These are phyloP conservation scores for Pandemis heparana DNA, from an alignment of 2,888 invertebrate genomes.

Conservation along the genomic window DNA sequence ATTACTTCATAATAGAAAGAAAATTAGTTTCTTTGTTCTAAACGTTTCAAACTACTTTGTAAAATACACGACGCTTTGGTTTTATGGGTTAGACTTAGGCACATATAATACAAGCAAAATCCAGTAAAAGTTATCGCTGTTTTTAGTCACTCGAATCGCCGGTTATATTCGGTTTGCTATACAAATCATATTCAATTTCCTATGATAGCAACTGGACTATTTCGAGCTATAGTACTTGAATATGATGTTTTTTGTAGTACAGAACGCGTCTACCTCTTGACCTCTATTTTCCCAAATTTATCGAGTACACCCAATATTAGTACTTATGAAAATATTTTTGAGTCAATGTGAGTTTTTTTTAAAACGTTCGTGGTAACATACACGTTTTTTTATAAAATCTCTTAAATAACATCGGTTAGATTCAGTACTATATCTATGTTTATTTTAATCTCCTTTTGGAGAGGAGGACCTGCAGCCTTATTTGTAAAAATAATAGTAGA, in stretches of 20 bases:
- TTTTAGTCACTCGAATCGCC: background rate
- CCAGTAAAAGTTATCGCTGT: background rate
- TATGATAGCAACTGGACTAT: background rate
- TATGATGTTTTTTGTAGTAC: background rate
- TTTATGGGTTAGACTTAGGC: background rate
- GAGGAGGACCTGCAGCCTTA: too few relatives aligned
- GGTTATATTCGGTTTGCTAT: background rate
- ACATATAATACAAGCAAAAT: background rate
- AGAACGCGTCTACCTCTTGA: background rate
- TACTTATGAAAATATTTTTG: too few relatives aligned
- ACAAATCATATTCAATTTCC: background rate
- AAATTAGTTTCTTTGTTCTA: conserved; percentile 21
- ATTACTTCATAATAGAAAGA: conserved; percentile 24
- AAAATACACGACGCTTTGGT: conserved; percentile 12
- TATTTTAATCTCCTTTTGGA: too few relatives aligned
- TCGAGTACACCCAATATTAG: background rate
- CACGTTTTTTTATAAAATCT: too few relatives aligned
- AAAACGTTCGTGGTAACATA: too few relatives aligned
- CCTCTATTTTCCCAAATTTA: background rate
- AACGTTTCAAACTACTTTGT: background rate
- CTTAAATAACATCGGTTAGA: too few relatives aligned
- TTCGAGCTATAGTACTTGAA: background rate
- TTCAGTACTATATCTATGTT: too few relatives aligned
- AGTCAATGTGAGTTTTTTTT: too few relatives aligned
- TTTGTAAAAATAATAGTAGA: too few relatives aligned